Evolutionary conservation across 2,888 invertebrate species (phyloP).

Genomic region (Synergus japonicus): DNA sequence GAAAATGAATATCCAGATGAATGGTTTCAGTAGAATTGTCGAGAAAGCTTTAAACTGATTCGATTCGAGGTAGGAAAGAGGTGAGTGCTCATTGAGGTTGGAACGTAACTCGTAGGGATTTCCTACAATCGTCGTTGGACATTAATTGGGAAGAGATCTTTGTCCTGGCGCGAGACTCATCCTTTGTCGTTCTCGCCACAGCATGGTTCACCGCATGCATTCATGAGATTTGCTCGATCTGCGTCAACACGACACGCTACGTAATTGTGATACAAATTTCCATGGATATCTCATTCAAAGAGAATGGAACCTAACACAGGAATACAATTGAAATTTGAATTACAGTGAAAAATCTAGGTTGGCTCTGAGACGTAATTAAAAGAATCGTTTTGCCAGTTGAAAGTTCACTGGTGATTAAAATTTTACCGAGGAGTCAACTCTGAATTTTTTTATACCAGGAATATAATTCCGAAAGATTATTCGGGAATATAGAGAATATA

Average conservation of each 20-base stretch:
- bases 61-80: constrained; percentile 4
- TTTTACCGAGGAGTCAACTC: no score
- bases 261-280: constrained; percentile 73
- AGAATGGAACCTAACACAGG: constrained; percentile 26
- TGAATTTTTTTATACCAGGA: no score
- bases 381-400: no score
- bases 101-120: constrained; percentile 50
- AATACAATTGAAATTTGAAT: no score
- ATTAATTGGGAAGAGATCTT: constrained; percentile 77
- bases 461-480: no score
- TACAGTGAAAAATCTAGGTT: no score
- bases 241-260: constrained; percentile 68
- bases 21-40: constrained; percentile 12
- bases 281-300: constrained; percentile 60
- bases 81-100: constrained; percentile 26
- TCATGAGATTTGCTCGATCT: constrained; percentile 73
- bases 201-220: constrained; percentile 74
- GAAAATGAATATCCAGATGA: background rate
- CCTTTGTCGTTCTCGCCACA: constrained; percentile 71
- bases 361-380: no score
- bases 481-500: no score
- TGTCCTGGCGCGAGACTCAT: constrained; percentile 70
- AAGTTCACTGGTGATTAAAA: no score
- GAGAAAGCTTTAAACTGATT: constrained; percentile 5
- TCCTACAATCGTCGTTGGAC: constrained; percentile 71